These are phyloP conservation scores for Ptyas mucosa DNA, from an alignment of 2,113 vertebrate species.

Conservation along the genomic window DNA sequence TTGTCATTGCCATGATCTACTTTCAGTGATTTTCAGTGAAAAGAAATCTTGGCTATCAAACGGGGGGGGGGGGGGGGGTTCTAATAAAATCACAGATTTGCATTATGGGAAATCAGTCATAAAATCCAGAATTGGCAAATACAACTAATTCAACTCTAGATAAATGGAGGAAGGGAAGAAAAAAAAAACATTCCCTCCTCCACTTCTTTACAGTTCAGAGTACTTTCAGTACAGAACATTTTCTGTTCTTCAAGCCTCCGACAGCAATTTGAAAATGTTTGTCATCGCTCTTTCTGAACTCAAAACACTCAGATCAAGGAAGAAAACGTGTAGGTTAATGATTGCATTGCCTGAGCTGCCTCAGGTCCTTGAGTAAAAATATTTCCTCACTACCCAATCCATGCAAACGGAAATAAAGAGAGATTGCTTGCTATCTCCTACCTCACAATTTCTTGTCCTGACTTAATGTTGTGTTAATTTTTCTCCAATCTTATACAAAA, in stretches of 20 bases:
- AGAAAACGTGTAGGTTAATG: background rate
- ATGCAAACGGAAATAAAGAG: background rate
- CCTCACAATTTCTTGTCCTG: background rate
- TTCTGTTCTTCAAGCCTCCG: background rate
- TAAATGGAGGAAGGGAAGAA: background rate
- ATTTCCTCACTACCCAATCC: background rate
- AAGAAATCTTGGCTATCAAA: no score
- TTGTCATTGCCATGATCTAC: no score
- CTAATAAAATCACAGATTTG: background rate
- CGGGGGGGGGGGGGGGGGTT: no score
- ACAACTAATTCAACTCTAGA: background rate
- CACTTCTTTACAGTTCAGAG: background rate
- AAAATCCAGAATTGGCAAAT: background rate
- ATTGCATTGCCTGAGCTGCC: background rate
- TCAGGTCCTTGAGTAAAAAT: background rate
- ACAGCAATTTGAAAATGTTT: background rate
- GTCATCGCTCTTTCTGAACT: background rate
- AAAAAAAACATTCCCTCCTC: background rate
- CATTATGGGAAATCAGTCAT: background rate
- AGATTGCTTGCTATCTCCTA: background rate
- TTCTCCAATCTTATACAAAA: background rate
- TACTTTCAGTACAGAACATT: background rate
- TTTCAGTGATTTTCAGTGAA: no score
- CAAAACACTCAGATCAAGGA: background rate
- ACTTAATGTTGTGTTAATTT: background rate